A percentile compares a stretch with the other conserved stretches of the same genome.
Evolutionary conservation across 2,113 vertebrate species (phyloP).

Genomic region (Mirza zaza): DNA sequence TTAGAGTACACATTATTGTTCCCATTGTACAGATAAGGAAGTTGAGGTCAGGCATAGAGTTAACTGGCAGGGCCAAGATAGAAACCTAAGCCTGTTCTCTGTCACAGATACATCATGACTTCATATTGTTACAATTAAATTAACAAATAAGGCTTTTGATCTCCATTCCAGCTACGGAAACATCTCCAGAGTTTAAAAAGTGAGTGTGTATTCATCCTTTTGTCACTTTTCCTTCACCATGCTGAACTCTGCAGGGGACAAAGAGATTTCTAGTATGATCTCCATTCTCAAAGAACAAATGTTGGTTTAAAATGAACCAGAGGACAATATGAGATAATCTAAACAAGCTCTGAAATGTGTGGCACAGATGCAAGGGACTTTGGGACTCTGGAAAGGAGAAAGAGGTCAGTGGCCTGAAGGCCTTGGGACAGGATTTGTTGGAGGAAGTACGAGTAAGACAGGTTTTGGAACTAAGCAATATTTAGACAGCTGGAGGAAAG

Average conservation of each 20-base stretch:
- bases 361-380: neutral
- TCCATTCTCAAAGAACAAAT: neutral
- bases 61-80: neutral
- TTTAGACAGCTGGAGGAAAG: conserved; percentile 71
- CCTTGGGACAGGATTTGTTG: neutral
- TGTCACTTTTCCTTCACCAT: neutral
- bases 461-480: conserved; percentile 23
- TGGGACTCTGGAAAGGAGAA: neutral
- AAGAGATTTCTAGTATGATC: neutral
- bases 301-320: neutral
- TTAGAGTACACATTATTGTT: neutral
- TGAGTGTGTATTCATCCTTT: neutral
- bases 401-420: neutral
- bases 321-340: neutral
- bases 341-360: neutral
- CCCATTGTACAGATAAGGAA: neutral
- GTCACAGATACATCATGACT: neutral
- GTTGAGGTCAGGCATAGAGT: neutral
- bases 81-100: neutral
- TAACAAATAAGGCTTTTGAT: neutral
- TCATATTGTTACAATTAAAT: neutral
- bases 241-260: neutral
- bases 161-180: neutral
- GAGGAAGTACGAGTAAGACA: neutral
- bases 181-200: neutral